Percentiles rank a stretch among this genome's conserved stretches.
Evolutionary conservation across 2,888 invertebrate genomes (phyloP).

Genomic region (Oligia latruncula): DNA sequence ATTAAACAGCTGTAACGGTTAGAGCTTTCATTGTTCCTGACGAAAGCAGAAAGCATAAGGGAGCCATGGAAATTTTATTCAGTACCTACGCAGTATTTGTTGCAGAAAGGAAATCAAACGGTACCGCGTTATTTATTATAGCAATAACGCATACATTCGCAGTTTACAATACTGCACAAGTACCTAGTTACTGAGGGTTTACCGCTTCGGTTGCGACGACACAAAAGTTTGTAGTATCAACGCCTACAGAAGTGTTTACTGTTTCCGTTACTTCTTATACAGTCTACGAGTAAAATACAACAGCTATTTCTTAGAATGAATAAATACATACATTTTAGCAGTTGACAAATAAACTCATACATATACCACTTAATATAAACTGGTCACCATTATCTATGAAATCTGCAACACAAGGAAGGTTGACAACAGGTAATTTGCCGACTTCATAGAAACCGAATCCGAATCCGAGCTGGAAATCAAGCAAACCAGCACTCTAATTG

Average conservation of each 20-base stretch:
- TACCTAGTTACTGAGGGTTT: constrained; percentile 24
- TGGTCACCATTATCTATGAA: not conserved
- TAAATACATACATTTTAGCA: constrained; percentile 15
- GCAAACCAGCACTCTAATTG: not conserved
- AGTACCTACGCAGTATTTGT: constrained; percentile 20
- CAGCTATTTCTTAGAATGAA: constrained; percentile 25
- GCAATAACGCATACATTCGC: constrained; percentile 37
- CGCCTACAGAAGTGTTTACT: constrained; percentile 30
- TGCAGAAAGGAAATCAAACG: constrained; percentile 31
- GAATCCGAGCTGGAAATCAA: not conserved
- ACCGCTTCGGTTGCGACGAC: constrained; percentile 24
- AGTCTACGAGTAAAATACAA: constrained; percentile 7
- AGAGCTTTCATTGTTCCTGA: constrained; percentile 15
- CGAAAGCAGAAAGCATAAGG: constrained; percentile 18
- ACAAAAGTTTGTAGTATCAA: constrained; percentile 37
- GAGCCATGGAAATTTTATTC: constrained; percentile 35
- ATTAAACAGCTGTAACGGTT: constrained; percentile 27
- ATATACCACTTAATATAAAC: not conserved
- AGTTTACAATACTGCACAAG: constrained; percentile 28
- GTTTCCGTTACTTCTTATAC: constrained; percentile 36
- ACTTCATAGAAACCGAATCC: not conserved
- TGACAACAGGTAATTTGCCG: not conserved
- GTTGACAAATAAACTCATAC: constrained; percentile 4
- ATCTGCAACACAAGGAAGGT: not conserved
- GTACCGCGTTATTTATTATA: constrained; percentile 48